phyloP scores from a whole-genome alignment of 2,888 invertebrate species.

The Philereme vetulata region DNA sequence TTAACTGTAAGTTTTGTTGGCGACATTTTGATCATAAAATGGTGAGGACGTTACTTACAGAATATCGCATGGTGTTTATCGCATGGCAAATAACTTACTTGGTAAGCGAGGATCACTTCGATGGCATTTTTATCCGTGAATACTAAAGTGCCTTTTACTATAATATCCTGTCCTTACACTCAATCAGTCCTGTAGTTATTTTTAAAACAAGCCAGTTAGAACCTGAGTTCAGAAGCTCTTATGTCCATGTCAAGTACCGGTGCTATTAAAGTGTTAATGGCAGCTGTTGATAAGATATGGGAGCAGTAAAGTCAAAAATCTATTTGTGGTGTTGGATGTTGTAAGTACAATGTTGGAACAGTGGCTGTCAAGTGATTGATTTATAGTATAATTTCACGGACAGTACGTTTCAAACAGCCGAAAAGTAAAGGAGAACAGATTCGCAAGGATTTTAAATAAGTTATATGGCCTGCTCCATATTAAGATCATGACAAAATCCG shows the following conservation, averaged over 20 bases:
- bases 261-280: slow-evolving; percentile 28
- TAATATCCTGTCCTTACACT: background rate
- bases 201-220: slow-evolving; percentile 11
- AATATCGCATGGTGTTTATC: too few species aligned
- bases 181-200: slow-evolving; percentile 14
- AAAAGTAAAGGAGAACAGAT: slow-evolving; percentile 21
- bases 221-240: slow-evolving; percentile 16
- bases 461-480: slow-evolving; percentile 28
- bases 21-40: too few species aligned
- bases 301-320: slow-evolving; percentile 19
- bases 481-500: slow-evolving; percentile 43
- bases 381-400: slow-evolving; percentile 4
- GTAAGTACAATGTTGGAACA: background rate
- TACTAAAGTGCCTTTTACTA: background rate
- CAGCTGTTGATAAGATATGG: slow-evolving; percentile 20
- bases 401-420: slow-evolving; percentile 18
- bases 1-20: too few species aligned
- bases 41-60: too few species aligned
- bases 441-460: slow-evolving; percentile 22
- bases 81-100: too few species aligned
- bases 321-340: slow-evolving; percentile 11
- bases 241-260: slow-evolving; percentile 25
- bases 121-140: background rate
- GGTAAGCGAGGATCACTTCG: too few species aligned
- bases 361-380: slow-evolving; percentile 5